Evolutionary conservation across 2,888 invertebrate genomes (phyloP).

Genomic region (Acanthosepion lycidas): DNA sequence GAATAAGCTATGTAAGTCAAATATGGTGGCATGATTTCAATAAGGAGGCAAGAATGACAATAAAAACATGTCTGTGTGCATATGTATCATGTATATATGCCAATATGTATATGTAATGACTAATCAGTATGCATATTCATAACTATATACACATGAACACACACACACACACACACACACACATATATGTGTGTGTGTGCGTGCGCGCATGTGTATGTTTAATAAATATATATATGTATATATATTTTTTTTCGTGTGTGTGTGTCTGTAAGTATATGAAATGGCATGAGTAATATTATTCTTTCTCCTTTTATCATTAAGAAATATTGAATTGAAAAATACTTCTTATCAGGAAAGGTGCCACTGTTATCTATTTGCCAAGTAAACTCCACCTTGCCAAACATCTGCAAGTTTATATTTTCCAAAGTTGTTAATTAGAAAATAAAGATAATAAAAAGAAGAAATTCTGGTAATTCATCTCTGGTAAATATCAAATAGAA

Average conservation of each 20-base stretch:
- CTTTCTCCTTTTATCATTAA: constrained; percentile 3
- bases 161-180: neutral
- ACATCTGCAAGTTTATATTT: neutral
- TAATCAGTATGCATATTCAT: too few relatives aligned
- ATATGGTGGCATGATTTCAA: too few relatives aligned
- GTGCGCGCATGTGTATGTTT: neutral
- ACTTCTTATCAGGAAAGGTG: neutral
- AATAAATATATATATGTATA: neutral
- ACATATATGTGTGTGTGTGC: too few relatives aligned
- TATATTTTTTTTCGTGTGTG: neutral
- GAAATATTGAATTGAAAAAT: neutral
- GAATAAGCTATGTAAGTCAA: too few relatives aligned
- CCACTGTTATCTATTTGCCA: neutral
- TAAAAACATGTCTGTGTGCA: too few relatives aligned
- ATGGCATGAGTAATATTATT: neutral
- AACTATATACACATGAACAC: too few relatives aligned
- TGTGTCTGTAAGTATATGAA: neutral
- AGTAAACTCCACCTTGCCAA: neutral
- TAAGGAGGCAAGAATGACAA: too few relatives aligned
- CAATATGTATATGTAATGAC: too few relatives aligned
- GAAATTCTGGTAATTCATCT: neutral
- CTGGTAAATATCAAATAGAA: neutral
- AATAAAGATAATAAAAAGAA: neutral
- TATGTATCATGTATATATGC: too few relatives aligned
- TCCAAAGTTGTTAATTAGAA: neutral